Conservation (phyloP, 1,140 invertebrate genomes). For the Heliconius congener region DNA sequence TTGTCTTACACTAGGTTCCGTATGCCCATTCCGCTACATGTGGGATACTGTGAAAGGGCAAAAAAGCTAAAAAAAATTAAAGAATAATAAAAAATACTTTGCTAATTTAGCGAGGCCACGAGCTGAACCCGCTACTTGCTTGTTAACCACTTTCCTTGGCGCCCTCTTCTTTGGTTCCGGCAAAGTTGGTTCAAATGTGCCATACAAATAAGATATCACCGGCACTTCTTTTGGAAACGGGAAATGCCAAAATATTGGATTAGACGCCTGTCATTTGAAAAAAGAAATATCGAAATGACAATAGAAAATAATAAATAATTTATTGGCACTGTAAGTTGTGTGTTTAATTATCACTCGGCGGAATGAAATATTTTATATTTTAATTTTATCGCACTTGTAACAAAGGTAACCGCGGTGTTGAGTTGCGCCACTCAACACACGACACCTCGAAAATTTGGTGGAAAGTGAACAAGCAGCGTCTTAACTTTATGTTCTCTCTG, state of each 20-base stretch:
- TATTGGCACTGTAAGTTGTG: background rate
- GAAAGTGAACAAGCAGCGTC: too few species aligned
- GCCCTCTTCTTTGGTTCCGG: constrained; percentile 55
- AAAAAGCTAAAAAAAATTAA: background rate
- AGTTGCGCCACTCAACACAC: too few species aligned
- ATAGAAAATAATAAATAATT: too few species aligned
- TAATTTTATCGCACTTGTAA: too few species aligned
- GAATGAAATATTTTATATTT: too few species aligned
- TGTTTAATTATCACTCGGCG: too few species aligned
- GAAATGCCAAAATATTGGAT: constrained; percentile 62
- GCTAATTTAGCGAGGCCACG: constrained; percentile 51
- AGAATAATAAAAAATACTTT: constrained; percentile 38
- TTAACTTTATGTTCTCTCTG: too few species aligned
- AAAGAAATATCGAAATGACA: constrained; percentile 18
- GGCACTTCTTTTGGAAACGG: constrained; percentile 57
- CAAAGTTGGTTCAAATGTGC: constrained; percentile 70
- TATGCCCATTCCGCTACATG: too few species aligned
- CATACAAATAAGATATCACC: constrained; percentile 63
- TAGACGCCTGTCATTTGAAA: constrained; percentile 42
- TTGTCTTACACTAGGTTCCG: too few species aligned
- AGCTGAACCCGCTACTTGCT: constrained; percentile 49
- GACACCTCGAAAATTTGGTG: too few species aligned
- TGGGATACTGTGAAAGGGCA: too few species aligned
- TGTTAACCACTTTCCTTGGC: constrained; percentile 52
- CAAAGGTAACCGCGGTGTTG: too few species aligned